These are phyloP conservation scores for Micromesistius poutassou DNA, from an alignment of 2,797 vertebrate species.

Conservation along the genomic window DNA sequence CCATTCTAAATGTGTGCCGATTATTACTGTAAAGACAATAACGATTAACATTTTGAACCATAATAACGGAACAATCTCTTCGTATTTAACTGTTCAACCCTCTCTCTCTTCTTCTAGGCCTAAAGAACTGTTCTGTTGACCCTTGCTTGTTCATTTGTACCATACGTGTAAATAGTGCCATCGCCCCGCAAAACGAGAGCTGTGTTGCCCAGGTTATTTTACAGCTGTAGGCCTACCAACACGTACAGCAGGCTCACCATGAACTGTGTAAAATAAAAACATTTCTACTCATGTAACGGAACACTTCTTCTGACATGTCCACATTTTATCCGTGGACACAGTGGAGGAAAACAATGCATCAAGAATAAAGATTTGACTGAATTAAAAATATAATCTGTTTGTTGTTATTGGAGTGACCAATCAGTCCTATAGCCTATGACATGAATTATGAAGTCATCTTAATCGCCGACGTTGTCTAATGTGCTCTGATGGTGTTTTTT, in stretches of 20 bases:
- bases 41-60: background rate
- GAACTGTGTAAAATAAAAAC: conserved; percentile 45
- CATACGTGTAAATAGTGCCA: background rate
- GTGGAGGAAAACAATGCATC: conserved; percentile 1
- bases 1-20: background rate
- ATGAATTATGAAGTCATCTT: conserved; percentile 44
- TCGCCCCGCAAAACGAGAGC: background rate
- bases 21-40: conserved; percentile 8
- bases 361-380: conserved; percentile 4
- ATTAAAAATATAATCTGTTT: background rate
- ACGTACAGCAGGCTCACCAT: conserved; percentile 30
- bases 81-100: background rate
- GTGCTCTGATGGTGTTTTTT: conserved; percentile 44
- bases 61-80: background rate
- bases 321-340: background rate
- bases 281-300: conserved; percentile 30
- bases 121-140: background rate
- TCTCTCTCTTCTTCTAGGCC: background rate
- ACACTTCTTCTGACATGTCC: background rate
- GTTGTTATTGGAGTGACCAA: background rate
- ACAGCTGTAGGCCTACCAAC: background rate
- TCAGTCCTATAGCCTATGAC: conserved; percentile 41
- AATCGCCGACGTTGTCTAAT: conserved; percentile 28
- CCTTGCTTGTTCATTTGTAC: background rate
- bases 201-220: background rate